phyloP scores from a whole-genome alignment of 2,888 invertebrate genomes.

The Scelioninae gen. 2 region DNA sequence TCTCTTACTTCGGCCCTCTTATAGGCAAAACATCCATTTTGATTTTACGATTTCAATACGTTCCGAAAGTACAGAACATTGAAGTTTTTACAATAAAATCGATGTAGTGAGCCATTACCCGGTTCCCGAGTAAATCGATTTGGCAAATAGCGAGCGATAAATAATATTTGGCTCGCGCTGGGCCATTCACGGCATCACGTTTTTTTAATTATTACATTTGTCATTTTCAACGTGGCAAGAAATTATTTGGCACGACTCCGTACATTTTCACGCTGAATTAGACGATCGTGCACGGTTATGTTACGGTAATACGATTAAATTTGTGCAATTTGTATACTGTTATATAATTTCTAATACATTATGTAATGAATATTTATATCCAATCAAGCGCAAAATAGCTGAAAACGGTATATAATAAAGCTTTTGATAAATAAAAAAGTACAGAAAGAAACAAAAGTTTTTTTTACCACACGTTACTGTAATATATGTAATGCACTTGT shows the following conservation, averaged over 20 bases:
- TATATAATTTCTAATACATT: no score
- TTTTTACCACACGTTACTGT: no score
- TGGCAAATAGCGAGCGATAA: conserved; percentile 41
- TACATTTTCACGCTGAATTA: conserved; percentile 6
- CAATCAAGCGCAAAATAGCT: no score
- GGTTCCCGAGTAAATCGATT: conserved; percentile 45
- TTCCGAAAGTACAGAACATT: conserved; percentile 37
- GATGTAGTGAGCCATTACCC: conserved; percentile 43
- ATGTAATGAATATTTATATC: no score
- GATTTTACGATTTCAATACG: conserved; percentile 52
- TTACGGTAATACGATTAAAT: no score
- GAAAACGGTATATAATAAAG: no score
- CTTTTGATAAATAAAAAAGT: no score
- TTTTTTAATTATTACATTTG: conserved; percentile 22
- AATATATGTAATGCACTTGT: no score
- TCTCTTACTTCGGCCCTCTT: conserved; percentile 31
- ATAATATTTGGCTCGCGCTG: conserved; percentile 23
- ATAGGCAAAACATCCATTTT: conserved; percentile 49
- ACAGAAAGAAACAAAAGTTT: no score
- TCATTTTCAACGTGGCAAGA: conserved; percentile 11
- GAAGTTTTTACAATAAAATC: conserved; percentile 45
- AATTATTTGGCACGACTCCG: conserved; percentile 9
- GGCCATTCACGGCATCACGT: conserved; percentile 6
- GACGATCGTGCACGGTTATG: no score
- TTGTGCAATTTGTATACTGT: no score